Evolutionary conservation across 2,797 vertebrate species (phyloP), one percentile per base, ranked within the genome.

Genomic region (Pipistrellus kuhlii): DNA sequence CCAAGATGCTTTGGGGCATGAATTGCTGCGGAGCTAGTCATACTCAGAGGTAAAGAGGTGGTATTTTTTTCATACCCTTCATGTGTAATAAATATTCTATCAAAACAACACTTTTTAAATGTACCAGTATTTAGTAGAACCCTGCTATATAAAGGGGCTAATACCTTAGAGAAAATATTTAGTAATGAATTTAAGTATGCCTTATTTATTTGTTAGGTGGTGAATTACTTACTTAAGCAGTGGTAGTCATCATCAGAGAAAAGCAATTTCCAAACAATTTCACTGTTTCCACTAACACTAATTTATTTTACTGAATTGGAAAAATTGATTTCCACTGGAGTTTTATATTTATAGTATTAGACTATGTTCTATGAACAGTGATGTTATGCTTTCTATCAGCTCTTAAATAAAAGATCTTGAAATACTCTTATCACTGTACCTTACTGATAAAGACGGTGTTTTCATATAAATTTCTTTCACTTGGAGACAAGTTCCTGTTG

Each of bases 301-400:
- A 71, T 85, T 93, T 91, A 66, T 81, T 73, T 21, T 77, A 27
- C 5, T 68, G 44, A 96, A 85, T 44, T 93, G 32, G 48, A 88
- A 94, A 88, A 84, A 59, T 8, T 76, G n/a, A 80, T 80, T 88
- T 94, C 27, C 41, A 72, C 8, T 73, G 25, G 18, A 55, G 35
- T 94, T 92, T 68, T 86, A 68, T 46, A 83, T 76, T 77, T 51
- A 83, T 11, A 73, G 8, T 62, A 44, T 59, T 88, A 90, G 46
- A 57, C 57, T 77, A 84, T 66, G 15, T 38, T 84, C 21, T 18
- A 62, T 88, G 41, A 89, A 76, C 17, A 59, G 18, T 83, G 23
- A 38, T 48, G 18, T 55, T 81, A 46, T 62, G 8, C 7, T 78
- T 84, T 41, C 48, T 85, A 23, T 84, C 23, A 55, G 35, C 17